A percentile compares a stretch with the other conserved stretches of the same genome.
phyloP scores from a whole-genome alignment of 1,140 invertebrate species.

The Scaptomyza hsui region DNA sequence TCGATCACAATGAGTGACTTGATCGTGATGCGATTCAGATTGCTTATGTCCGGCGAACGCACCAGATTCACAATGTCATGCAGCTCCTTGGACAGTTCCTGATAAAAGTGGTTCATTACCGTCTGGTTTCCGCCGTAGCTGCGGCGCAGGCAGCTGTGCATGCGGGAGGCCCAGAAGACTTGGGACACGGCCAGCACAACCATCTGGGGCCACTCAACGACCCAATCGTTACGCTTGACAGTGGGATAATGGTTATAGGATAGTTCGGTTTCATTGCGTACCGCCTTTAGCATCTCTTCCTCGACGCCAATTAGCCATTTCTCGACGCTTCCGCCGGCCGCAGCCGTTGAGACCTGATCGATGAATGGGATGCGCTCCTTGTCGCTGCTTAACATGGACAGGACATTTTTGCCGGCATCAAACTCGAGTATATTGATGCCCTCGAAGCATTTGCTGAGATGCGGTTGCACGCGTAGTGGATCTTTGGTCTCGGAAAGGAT shows the following conservation, averaged over 20 bases:
- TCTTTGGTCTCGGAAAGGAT: conserved; percentile 97
- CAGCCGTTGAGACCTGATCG: conserved; percentile 89
- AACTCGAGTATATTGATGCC: conserved; percentile 90
- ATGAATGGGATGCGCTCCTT: conserved; percentile 91
- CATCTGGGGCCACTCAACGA: conserved; percentile 94
- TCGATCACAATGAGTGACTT: conserved; percentile 95
- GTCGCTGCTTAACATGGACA: conserved; percentile 93
- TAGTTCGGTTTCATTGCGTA: conserved; percentile 89
- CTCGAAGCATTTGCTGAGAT: conserved; percentile 97
- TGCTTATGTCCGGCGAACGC: conserved; percentile 85
- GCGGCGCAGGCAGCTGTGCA: conserved; percentile 88
- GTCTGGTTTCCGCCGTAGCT: conserved; percentile 85
- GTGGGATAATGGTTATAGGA: conserved; percentile 89
- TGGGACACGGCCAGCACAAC: conserved; percentile 93
- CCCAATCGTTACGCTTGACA: conserved; percentile 89
- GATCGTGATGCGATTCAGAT: conserved; percentile 90
- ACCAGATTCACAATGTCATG: conserved; percentile 88
- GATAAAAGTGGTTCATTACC: conserved; percentile 86
- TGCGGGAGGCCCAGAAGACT: conserved; percentile 94
- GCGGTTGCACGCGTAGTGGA: conserved; percentile 93
- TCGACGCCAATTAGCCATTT: conserved; percentile 96
- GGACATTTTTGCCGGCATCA: conserved; percentile 91
- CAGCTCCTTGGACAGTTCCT: conserved; percentile 86
- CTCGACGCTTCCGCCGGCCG: conserved; percentile 94
- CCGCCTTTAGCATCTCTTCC: conserved; percentile 91